Evolutionary conservation across 2,797 vertebrate species (phyloP).

Genomic region (Brotula barbata): DNA sequence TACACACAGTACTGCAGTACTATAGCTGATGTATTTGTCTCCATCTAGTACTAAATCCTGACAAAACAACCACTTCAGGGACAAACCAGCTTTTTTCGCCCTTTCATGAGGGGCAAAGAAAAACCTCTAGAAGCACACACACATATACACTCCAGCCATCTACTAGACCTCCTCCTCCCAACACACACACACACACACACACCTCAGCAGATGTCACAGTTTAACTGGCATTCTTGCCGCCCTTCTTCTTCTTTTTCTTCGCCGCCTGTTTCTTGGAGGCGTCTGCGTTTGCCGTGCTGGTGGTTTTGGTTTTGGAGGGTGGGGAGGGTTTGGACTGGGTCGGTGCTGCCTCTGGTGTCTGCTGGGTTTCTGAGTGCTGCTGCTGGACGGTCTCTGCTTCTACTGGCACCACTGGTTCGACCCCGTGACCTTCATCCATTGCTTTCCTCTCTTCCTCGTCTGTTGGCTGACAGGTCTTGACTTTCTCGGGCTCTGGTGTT

Average conservation of each 20-base stretch:
- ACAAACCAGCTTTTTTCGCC: conserved; percentile 17
- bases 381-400: not conserved
- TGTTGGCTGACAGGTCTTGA: not conserved
- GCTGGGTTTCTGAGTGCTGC: not conserved
- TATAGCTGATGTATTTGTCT: conserved; percentile 26
- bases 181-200: conserved; percentile 19
- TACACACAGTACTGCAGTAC: not conserved
- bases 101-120: conserved; percentile 19
- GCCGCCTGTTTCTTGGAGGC: conserved; percentile 63
- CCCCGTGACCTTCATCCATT: not conserved
- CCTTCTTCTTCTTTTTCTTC: conserved; percentile 73
- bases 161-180: not conserved
- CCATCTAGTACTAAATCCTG: conserved; percentile 1
- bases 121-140: no score
- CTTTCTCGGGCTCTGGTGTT: conserved; percentile 12
- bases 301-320: conserved; percentile 4
- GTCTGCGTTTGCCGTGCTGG: conserved; percentile 18
- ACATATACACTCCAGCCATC: not conserved
- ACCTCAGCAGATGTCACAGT: not conserved
- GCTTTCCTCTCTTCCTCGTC: not conserved
- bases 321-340: not conserved
- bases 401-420: conserved; percentile 16
- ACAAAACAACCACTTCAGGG: not conserved
- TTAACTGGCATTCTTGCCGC: conserved; percentile 50
- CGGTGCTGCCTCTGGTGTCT: conserved; percentile 7